Evolutionary conservation across 2,797 vertebrate species (phyloP).

Genomic region (Phalanger gymnotis): DNA sequence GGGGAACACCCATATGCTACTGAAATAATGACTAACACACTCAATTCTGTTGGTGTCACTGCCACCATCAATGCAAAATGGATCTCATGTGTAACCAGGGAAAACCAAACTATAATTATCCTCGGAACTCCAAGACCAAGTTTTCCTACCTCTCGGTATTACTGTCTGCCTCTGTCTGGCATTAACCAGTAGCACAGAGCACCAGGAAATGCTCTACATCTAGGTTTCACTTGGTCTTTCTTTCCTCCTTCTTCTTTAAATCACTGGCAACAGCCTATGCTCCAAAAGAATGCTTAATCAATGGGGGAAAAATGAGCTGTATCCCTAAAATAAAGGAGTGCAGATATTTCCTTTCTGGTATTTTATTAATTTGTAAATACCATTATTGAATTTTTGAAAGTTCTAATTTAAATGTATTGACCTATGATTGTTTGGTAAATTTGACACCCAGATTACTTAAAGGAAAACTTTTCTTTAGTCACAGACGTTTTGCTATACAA

Average conservation of each 20-base stretch:
- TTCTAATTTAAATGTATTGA: constrained; percentile 81
- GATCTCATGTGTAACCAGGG: neutral
- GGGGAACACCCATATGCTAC: neutral
- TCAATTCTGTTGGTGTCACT: too few species aligned
- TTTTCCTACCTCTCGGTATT: neutral
- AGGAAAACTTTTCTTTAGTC: constrained; percentile 11
- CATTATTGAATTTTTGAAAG: constrained; percentile 78
- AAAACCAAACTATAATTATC: neutral
- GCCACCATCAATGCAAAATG: neutral
- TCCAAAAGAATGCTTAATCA: constrained; percentile 75
- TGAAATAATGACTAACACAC: neutral
- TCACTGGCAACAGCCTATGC: constrained; percentile 50
- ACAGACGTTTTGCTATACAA: neutral
- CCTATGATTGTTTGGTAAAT: constrained; percentile 77
- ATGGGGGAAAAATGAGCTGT: constrained; percentile 75
- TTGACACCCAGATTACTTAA: constrained; percentile 62
- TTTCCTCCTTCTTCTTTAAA: constrained; percentile 16
- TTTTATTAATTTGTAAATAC: constrained; percentile 81
- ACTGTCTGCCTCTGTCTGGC: neutral
- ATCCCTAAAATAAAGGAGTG: constrained; percentile 75
- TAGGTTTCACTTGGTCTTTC: neutral
- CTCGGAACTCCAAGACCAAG: neutral
- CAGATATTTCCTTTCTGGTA: constrained; percentile 72
- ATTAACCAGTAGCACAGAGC: neutral
- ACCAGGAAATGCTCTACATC: neutral